Evolutionary conservation across 2,888 invertebrate genomes (phyloP), one percentile per base, ranked within the genome.

Genomic region (Nymphalis urticae): DNA sequence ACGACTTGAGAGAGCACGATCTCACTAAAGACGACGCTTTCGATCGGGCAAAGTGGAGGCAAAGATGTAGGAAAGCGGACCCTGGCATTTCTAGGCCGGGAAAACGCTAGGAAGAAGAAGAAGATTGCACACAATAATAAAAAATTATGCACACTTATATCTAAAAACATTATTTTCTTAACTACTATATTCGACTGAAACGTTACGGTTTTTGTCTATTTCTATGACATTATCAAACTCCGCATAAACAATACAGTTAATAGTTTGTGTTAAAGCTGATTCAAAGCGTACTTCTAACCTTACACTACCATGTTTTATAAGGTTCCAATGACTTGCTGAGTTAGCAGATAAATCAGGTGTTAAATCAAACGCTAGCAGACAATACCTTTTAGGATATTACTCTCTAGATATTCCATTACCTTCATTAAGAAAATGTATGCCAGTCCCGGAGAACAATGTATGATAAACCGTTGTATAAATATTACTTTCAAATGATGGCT

Each of bases 341-440:
- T 67, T 72, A 10, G 75, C 73, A 54, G 71, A 71, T 60, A 75
- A 72, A 69, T 76, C 75, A 32, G 74, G 75, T 9, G 76, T 76
- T 66, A 76, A 58, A 32, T 32, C 27, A 32, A 32, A 5, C 6
- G 21, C 27, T 32, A 32, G 27, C 27, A 32, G 27, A 32, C 6
- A 32, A 32, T 32, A 32, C 27, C 27, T 6, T 62, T 73, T 70
- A 59, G 70, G 32, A 71, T 73, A 76, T 63, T 65, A 48, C n/a
- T 73, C 76, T 61, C 68, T 73, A 70, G 72, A 73, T 68, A 76
- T 76, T 1, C 71, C 75, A 72, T 77, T 77, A 13, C 76, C 76
- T 47, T 74, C 73, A 48, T 76, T 75, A 8, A 76, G 61, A 63
- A 76, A 76, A 71, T 76, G 73, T 59, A 77, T 75, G 17, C 73